Base-by-base conservation (phyloP, 2,797 vertebrate genomes). In the Aplochiton taeniatus region DNA sequence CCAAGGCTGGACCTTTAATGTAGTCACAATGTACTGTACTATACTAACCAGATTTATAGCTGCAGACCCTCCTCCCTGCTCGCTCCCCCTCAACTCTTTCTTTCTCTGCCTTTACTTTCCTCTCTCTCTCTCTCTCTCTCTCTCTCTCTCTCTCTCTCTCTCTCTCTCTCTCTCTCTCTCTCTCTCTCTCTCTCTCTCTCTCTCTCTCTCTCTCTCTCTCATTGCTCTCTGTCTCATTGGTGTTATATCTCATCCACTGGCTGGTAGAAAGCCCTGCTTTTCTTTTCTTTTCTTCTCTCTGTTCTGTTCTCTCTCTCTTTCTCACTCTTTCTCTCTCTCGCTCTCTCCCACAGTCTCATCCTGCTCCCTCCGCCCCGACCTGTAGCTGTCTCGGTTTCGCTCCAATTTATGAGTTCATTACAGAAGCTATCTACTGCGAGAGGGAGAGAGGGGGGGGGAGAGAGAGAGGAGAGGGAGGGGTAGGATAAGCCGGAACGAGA, bases 1-100 rank as follows among this genome's bases (percentile, higher is more conserved):
- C 96, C 95, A 98, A 97, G 96, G 96, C 94, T 95, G 89, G 93
- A 95, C 92, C 94, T 92, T 94, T 31, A 31, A 86, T 85, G 69
- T 73, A 81, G 77, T 61, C 82, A 87, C 88, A 88, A 87, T 90
- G 76, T 85, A 89, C 91, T n/a, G n/a, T n/a, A n/a, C n/a, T n/a
- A n/a, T 88, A 90, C 90, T 84, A 70, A 87, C 89, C 83, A 84
- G 88, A 88, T 87, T 86, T 85, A 89, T 81, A 31, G 74, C 75
- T 80, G 69, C 69, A 49, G 57, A 52, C 49, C 68, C 63, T 65
- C 54, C 69, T 59, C 70, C 69, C 67, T 63, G 20, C 12, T 44
- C 68, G 73, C 73, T 8, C 63, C 67, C 56, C 58, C 18, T 56
- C 45, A 17, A 58, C 68, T 47, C 56, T 11, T 4, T 13, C 73